Percentiles rank a stretch among this genome's conserved stretches.
These are phyloP conservation scores for Philotrypesis tridentata DNA, from an alignment of 1,140 invertebrate genomes.

Conservation along the genomic window DNA sequence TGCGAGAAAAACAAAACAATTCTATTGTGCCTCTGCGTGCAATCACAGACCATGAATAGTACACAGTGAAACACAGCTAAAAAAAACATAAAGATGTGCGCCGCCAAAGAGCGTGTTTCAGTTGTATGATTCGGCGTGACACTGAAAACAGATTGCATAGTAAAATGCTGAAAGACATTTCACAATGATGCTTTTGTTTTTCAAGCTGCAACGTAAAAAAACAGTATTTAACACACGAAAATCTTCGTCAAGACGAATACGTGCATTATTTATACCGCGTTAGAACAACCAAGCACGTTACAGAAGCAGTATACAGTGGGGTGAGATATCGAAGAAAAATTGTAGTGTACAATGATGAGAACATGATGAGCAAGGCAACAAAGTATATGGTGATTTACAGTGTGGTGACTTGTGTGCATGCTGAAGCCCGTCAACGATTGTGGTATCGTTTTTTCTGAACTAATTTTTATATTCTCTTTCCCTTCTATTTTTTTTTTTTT, in stretches of 20 bases:
- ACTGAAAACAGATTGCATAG: conserved; percentile 5
- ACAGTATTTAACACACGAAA: neutral
- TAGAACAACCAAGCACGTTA: neutral
- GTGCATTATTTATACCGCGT: neutral
- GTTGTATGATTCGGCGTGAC: neutral
- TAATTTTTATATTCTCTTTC: neutral
- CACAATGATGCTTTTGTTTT: neutral
- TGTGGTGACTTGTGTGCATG: neutral
- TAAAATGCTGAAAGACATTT: neutral
- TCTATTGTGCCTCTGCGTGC: conserved; percentile 51
- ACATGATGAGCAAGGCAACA: neutral
- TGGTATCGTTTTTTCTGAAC: neutral
- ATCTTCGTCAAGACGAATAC: neutral
- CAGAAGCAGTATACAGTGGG: neutral
- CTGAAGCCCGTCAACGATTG: neutral
- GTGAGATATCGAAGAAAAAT: neutral
- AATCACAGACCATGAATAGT: conserved; percentile 51
- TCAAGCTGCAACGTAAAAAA: neutral
- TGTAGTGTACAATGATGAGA: neutral
- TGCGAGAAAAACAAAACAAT: neutral
- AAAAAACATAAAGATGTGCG: conserved; percentile 31
- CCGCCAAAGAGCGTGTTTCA: conserved; percentile 23
- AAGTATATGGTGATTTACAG: no score
- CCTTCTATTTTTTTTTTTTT: no score
- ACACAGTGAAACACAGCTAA: conserved; percentile 45